Percentiles rank a stretch among this genome's conserved stretches.
phyloP scores from a whole-genome alignment of 1,140 invertebrate species.

The Leptopilina clavipes region DNA sequence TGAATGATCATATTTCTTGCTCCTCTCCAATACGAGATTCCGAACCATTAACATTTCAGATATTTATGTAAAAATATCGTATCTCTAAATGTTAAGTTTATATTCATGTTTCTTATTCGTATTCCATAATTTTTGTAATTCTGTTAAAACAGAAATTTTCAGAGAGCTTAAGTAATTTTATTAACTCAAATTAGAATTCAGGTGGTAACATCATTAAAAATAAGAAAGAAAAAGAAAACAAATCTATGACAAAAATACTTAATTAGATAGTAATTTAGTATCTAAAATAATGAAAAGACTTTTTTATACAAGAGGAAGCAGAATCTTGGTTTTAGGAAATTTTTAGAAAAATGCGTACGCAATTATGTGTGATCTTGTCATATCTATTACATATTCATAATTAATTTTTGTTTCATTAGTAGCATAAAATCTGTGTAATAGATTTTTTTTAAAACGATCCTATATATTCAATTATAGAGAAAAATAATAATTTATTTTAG shows the following conservation, averaged over 20 bases:
- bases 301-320: not conserved
- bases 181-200: not conserved
- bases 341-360: not conserved
- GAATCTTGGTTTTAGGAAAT: not conserved
- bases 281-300: not conserved
- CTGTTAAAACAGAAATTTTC: not conserved
- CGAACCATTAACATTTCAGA: not conserved
- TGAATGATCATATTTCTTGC: not conserved
- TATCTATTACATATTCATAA: constrained; percentile 22
- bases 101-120: not conserved
- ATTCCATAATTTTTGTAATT: not conserved
- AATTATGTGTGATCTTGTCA: constrained; percentile 15
- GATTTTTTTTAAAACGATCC: not conserved
- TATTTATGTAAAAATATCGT: not conserved
- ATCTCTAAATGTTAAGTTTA: not conserved
- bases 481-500: constrained; percentile 9
- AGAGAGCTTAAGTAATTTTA: not conserved
- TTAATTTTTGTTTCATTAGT: constrained; percentile 19
- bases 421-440: not conserved
- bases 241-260: constrained; percentile 13
- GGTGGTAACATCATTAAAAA: not conserved
- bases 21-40: constrained; percentile 33
- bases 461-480: not conserved
- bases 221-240: not conserved
- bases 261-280: constrained; percentile 23